Base-by-base conservation (phyloP, 2,888 invertebrate species). In the Caenorhabditis virilis region DNA sequence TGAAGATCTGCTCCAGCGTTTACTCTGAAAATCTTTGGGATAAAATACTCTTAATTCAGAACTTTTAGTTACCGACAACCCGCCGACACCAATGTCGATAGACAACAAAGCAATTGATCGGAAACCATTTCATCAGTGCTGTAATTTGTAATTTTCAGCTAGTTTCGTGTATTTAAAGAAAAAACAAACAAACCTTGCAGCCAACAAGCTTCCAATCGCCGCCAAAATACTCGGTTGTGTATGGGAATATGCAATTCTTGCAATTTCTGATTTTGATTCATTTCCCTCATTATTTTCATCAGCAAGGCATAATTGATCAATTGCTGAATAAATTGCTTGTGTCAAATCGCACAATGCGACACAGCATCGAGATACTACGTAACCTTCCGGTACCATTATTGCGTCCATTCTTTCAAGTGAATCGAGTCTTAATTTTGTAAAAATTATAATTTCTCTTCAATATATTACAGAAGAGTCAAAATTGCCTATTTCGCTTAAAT, bases 361-460 rank as follows among this genome's bases (percentile, higher is more conserved):
- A 38, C 65, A 63, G 25, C 63, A 57, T n/a, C 97, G 89, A 0
- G 95, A 95, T 62, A 98, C 91, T 4, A 95, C 94, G 85, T 97
- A 98, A 0, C 97, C 95, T 71, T 97, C 95, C n/a, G 92, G 92
- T 72, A 97, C 91, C 13, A 88, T 85, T 0, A 95, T 95, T 7
- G 95, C 92, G 79, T 98, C 97, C 18, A 90, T 88, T 84, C 95
- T 93, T 82, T 98, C 98, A 78, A 95, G 84, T 90, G 95, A 91
- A 84, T 98, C 98, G 84, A 97, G 87, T 83, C 94, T 93, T 84
- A 55, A 85, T 69, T 47, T 26, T 18, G 1, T 15, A n/a, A 16
- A 13, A 11, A 2, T 9, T 39, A 18, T 25, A 33, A 27, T 13
- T 6, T 15, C 6, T 39, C n/a, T 39, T 39, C 7, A 7, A 7